Base-by-base conservation (phyloP, 53 echinoderm and acorn worm genomes). In the Mesocentrotus franciscanus region DNA sequence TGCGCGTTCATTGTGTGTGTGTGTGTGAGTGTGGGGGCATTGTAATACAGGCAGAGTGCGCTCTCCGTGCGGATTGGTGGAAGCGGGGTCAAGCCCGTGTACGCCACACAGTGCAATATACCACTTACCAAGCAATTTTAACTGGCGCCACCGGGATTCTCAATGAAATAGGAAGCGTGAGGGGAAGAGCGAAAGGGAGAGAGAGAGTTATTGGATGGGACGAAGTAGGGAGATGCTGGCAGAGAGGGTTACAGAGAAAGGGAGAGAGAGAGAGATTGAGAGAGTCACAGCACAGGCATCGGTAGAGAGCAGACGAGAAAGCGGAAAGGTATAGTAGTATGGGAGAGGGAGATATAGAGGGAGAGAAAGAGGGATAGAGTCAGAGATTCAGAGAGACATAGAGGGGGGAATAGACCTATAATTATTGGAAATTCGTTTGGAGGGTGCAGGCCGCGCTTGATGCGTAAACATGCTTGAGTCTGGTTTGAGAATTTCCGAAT, bases 81-180 rank as follows among this genome's bases (percentile, higher is more conserved):
- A 87, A 20, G 66, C 91, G 68, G 91, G 91, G 91, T 91, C 91
- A 91, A 39, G 29, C 64, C 32, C 39, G 62, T 61, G 66, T 91
- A 91, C 39, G 66, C 66, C 91, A 58, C 85, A 32, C 91, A 32
- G 78, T 93, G 93, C 93, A 93, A 93, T 93, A 93, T 93, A 79
- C 93, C 93, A 78, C 93, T 78, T 81, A 93, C 61, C 60, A 60
- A 81, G 59, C 93, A 93, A 93, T 93, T 93, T 93, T 32, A 81
- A 59, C 78, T 93, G 93, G 93, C 93, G 93, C 93, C 93, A 93
- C 32, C 8, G 26, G 60, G 61, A 93, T 93, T 78, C 79, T 60
- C 79, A 93, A 57, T 78, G 92, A 74, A 92, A 92, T 72, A 10
- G 92, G 58, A 74, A 68, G 75, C 39, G 72, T 34, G 74, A 42